Base-by-base conservation (phyloP, 30 jellyfish, hydroid and myxozoan species). In the Pelagia noctiluca region DNA sequence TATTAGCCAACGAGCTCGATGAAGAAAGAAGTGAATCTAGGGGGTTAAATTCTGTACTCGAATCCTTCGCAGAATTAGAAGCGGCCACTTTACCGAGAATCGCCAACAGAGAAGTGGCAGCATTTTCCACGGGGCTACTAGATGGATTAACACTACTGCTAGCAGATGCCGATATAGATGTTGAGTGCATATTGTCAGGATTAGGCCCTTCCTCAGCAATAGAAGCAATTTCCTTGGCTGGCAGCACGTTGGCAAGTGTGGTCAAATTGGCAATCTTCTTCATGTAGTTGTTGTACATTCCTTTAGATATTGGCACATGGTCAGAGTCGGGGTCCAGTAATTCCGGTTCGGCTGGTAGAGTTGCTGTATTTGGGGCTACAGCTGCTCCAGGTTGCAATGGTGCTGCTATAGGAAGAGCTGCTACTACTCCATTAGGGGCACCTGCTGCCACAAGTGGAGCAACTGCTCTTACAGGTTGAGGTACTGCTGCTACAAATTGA, bases 241-340 rank as follows among this genome's bases (percentile, higher is more conserved):
- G 92, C 73, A 82, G 49, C 0, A 82, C 74, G 54, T 71, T 82
- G 35, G 92, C 76, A 16, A 82, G n/a, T 57, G 82, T 57, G 1
- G 92, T 60, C 29, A 68, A 35, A 34, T 82, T 82, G n/a, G 80
- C 78, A 26, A 34, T 21, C 31, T 82, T 71, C 16, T 82, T 69
- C 92, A 71, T 71, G 8, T 50, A 50, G 4, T 52, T 70, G 18
- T 48, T 30, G 35, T 34, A 64, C 48, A 31, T 67, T 29, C 62
- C 86, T n/a, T 35, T 30, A 1, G 78, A 33, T 28, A 13, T 52
- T 1, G 75, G 76, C 47, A 18, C 47, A 60, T 69, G 92, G 16
- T 50, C 92, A 42, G 92, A 86, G 70, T 82, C 92, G 1, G 92
- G 92, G 70, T 82, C 92, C 11, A 83, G 69, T 42, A 82, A 37